Conservation (phyloP, 2,888 invertebrate species). For the Torymus auratus region DNA sequence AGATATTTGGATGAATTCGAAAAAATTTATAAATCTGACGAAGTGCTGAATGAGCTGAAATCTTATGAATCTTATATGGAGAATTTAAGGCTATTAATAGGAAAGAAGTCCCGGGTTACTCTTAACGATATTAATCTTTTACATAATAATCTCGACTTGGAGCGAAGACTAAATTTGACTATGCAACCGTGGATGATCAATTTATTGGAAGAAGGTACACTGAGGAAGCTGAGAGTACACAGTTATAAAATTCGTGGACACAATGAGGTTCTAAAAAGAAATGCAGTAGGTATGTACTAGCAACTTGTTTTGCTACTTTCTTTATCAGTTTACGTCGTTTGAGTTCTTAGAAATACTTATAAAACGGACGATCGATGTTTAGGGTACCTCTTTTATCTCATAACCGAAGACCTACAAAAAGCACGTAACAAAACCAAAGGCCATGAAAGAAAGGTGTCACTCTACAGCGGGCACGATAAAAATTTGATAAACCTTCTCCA, state of each 20-base stretch:
- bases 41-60: conserved; percentile 16
- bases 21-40: conserved; percentile 20
- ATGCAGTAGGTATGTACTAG: neutral
- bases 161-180: conserved; percentile 39
- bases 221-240: neutral
- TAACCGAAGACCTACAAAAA: conserved; percentile 60
- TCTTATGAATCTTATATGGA: conserved; percentile 42
- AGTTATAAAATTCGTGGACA: conserved; percentile 16
- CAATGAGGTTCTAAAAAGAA: conserved; percentile 18
- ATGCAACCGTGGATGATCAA: conserved; percentile 53
- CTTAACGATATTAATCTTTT: conserved; percentile 35
- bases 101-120: conserved; percentile 24
- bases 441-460: conserved; percentile 70
- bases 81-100: neutral
- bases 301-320: too few relatives aligned
- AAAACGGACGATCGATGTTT: neutral
- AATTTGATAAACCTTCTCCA: conserved; percentile 68
- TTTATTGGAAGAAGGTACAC: conserved; percentile 3
- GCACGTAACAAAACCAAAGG: conserved; percentile 66
- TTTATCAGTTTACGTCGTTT: too few relatives aligned
- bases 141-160: conserved; percentile 46
- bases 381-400: conserved; percentile 56
- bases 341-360: too few relatives aligned
- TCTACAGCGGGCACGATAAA: conserved; percentile 70
- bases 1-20: conserved; percentile 36